Conservation (phyloP, 2,797 vertebrate genomes). For the Triplophysa yarkandensis region DNA sequence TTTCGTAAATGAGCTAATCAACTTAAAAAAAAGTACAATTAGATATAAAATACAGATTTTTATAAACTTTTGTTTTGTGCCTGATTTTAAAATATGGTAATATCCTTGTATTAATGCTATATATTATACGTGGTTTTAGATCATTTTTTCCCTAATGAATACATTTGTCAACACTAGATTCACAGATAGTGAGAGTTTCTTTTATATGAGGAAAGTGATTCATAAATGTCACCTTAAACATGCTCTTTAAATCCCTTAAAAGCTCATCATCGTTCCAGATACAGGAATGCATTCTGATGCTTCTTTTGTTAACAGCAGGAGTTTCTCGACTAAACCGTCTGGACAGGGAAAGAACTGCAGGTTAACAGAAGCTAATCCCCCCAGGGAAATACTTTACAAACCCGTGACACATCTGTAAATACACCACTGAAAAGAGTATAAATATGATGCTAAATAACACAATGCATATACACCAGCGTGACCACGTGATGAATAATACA, state of each 20-base stretch:
- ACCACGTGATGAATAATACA: constrained; percentile 22
- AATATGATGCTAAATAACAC: constrained; percentile 6
- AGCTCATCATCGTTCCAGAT: not conserved
- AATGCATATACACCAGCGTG: not conserved
- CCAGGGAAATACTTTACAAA: not conserved
- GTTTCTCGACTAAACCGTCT: constrained; percentile 42
- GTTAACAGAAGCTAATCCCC: not conserved
- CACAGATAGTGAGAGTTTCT: no score
- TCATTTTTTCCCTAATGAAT: no score
- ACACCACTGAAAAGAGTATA: not conserved
- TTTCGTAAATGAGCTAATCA: no score
- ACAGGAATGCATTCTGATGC: not conserved
- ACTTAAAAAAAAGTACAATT: no score
- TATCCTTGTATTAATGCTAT: no score
- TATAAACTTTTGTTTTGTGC: no score
- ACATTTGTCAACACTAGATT: no score
- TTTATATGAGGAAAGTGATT: not conserved
- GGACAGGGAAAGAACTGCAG: constrained; percentile 1
- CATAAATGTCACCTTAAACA: not conserved
- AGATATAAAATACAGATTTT: no score
- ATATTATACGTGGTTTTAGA: no score
- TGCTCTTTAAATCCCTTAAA: not conserved
- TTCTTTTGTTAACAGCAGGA: constrained; percentile 16
- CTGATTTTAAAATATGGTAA: no score
- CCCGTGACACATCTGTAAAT: not conserved